Percentiles rank a stretch among this genome's conserved stretches.
These are phyloP conservation scores for Kryptopterus vitreolus DNA, from an alignment of 2,797 vertebrate species.

Conservation along the genomic window DNA sequence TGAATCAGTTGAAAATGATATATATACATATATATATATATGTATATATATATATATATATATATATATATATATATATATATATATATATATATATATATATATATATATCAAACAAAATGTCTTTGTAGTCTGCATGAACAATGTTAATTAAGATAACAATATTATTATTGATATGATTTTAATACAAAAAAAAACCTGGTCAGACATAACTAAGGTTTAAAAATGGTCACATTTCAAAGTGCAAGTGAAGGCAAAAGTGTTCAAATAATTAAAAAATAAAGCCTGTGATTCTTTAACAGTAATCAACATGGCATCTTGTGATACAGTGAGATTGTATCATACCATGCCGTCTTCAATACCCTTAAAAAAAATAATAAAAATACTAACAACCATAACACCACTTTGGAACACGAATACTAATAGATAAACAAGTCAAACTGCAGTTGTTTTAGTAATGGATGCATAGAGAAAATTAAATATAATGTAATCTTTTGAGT, in stretches of 20 bases:
- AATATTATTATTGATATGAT: slow-evolving; percentile 1
- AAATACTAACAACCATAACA: not conserved
- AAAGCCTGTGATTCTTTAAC: slow-evolving; percentile 13
- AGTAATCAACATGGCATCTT: slow-evolving; percentile 6
- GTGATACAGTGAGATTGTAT: not conserved
- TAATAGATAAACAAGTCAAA: slow-evolving; percentile 12
- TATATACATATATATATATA: not conserved
- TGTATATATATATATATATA: too few relatives aligned
- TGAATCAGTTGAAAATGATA: not conserved
- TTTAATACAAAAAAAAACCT: slow-evolving; percentile 1
- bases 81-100: slow-evolving; percentile 6
- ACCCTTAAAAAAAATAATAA: not conserved
- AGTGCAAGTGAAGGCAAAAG: slow-evolving; percentile 9
- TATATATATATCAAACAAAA: not conserved
- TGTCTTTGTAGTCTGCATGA: not conserved
- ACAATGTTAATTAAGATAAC: not conserved
- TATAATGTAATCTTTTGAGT: slow-evolving; percentile 22
- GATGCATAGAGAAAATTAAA: slow-evolving; percentile 31
- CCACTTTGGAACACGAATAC: slow-evolving; percentile 10
- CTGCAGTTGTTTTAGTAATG: slow-evolving; percentile 30
- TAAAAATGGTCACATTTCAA: not conserved
- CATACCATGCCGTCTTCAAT: slow-evolving; percentile 15
- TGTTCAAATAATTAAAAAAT: slow-evolving; percentile 25
- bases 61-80: not conserved
- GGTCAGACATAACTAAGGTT: not conserved